Evolutionary conservation across 1,140 invertebrate species (phyloP).

Genomic region (Dufourea novaeangliae): DNA sequence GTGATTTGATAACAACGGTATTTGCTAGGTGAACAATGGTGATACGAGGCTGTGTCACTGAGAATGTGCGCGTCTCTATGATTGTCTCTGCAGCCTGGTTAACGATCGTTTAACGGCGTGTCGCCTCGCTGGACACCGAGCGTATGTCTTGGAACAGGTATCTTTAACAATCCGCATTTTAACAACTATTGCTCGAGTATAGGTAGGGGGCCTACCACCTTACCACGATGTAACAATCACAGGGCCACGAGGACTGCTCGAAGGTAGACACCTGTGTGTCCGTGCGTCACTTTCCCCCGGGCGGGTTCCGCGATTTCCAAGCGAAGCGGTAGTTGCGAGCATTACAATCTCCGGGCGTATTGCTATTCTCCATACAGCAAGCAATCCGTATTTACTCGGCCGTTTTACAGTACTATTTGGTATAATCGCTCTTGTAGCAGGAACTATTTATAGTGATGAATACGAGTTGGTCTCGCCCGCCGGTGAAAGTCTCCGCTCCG

Average conservation of each 20-base stretch:
- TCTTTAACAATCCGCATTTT: conserved; percentile 27
- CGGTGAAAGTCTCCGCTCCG: conserved; percentile 43
- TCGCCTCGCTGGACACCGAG: conserved; percentile 10
- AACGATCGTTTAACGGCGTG: background rate
- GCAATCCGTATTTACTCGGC: conserved; percentile 45
- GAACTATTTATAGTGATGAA: conserved; percentile 74
- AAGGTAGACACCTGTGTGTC: conserved; percentile 3
- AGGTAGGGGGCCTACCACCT: conserved; percentile 14
- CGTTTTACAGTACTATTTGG: conserved; percentile 75
- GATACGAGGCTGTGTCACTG: too few species aligned
- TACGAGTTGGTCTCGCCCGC: conserved; percentile 39
- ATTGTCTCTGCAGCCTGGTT: conserved; percentile 23
- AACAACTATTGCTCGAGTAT: conserved; percentile 33
- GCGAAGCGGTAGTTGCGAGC: conserved; percentile 19
- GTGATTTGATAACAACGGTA: background rate
- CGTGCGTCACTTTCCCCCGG: conserved; percentile 43
- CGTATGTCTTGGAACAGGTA: conserved; percentile 3
- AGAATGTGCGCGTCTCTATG: background rate
- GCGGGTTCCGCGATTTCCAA: background rate
- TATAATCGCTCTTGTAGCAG: conserved; percentile 77
- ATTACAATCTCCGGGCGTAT: conserved; percentile 16
- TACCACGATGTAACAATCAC: conserved; percentile 28
- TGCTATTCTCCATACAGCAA: conserved; percentile 8
- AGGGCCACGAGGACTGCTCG: conserved; percentile 25
- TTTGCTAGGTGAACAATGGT: background rate